Base-by-base conservation (phyloP, 2,888 invertebrate genomes). In the Leucophenga montana region DNA sequence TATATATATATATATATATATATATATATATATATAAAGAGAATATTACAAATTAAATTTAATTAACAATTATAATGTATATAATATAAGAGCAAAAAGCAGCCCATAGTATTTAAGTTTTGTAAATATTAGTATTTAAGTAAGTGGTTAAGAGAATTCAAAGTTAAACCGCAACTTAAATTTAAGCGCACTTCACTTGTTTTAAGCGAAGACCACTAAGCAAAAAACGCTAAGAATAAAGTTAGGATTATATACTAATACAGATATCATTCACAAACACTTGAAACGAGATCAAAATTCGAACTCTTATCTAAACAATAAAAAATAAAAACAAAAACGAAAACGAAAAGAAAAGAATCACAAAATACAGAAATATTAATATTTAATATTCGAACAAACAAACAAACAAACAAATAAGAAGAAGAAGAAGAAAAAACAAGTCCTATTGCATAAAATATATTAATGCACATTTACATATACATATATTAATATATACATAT, bases 351-450 rank as follows among this genome's bases (percentile, higher is more conserved):
- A 65, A 48, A 64, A n/a, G n/a, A n/a, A n/a, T 5, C 31, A 48
- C 65, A 22, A 66, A 39, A 44, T 67, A 27, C 78, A 82, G 78
- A 83, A 82, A 83, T 82, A 82, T 82, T 82, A 82, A 82, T 82
- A 82, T 82, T 82, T 82, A 82, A 82, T 82, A 82, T 82, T 82
- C 78, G 75, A 75, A 68, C 71, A 75, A 75, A 50, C 16, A 27
- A 27, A 27, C n/a, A n/a, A n/a, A n/a, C n/a, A n/a, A n/a, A n/a
- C n/a, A 27, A 27, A 27, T 27, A 27, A 27, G 4, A 27, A 4
- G n/a, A n/a, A n/a, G n/a, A n/a, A n/a, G n/a, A n/a, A n/a, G n/a
- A n/a, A 2, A 39, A 39, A 39, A 39, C 39, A 39, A 77, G 80
- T 82, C 77, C 78, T 77, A 78, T 70, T 74, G 81, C 82, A 82